Conservation (phyloP, 2,888 invertebrate genomes). For the Dryococelus australis region DNA sequence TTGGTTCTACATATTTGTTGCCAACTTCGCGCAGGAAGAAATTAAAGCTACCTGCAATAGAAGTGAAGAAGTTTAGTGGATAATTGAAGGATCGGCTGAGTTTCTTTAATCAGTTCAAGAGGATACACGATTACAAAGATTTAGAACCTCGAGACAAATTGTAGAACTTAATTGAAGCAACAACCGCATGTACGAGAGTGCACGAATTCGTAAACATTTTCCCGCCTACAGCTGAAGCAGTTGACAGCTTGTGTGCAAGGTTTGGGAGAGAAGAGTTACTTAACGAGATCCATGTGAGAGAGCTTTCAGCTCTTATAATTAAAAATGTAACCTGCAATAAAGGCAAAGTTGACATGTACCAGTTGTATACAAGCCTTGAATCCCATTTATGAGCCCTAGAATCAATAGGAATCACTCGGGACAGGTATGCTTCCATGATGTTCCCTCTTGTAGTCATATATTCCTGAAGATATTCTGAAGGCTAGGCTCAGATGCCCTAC, state of each 20-base stretch:
- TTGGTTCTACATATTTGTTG: background rate
- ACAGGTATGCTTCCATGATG: slow-evolving; percentile 40
- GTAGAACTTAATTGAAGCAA: slow-evolving; percentile 28
- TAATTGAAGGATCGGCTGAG: background rate
- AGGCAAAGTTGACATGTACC: background rate
- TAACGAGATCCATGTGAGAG: background rate
- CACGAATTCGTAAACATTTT: background rate
- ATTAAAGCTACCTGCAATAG: background rate
- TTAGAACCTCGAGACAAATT: slow-evolving; percentile 27
- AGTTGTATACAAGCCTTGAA: slow-evolving; percentile 34
- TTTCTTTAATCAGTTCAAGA: slow-evolving; percentile 29
- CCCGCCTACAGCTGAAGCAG: background rate
- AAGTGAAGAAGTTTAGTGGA: slow-evolving; percentile 27
- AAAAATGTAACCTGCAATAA: background rate
- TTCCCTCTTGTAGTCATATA: slow-evolving; percentile 43
- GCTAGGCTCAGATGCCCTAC: background rate
- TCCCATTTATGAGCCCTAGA: slow-evolving; percentile 39
- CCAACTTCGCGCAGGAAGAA: background rate
- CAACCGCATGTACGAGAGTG: background rate
- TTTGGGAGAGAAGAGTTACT: slow-evolving; percentile 29
- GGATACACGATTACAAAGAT: background rate
- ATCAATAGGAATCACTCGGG: slow-evolving; percentile 39
- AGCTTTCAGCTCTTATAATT: slow-evolving; percentile 16
- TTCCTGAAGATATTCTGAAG: slow-evolving; percentile 42
- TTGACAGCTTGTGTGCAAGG: slow-evolving; percentile 1